Evolutionary conservation across 2,888 invertebrate species (phyloP), one percentile per base, ranked within the genome.

Genomic region (Melinaea marsaeus): DNA sequence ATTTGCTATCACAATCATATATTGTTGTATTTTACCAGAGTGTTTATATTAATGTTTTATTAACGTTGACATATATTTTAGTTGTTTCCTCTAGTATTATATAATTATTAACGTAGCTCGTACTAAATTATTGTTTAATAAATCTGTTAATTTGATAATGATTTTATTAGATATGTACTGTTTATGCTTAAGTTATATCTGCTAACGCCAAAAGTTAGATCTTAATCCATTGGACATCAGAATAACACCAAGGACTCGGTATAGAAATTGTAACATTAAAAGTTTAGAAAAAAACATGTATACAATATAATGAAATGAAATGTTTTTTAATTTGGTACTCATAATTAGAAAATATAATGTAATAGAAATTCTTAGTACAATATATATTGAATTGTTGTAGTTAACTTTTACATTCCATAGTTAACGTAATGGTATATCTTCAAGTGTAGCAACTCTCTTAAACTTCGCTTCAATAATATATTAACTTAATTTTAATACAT

Each of bases 131-230:
- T 51, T 56, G 13, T 9, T 22, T 11, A 32, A 13, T 22, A 9
- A 32, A 32, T 34, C 61, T 71, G 66, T 47, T 65, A 70, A 63
- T 72, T 69, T 73, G 69, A 67, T 65, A 74, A 74, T 32, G 32
- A 51, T 51, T 51, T 51, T 51, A 51, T 32, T 51, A 51, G 51
- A 9, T 51, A 6, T 9, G 7, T 11, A 32, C 32, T 51, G 32
- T 7, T 51, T 51, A 48, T 48, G n/a, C 22, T 48, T 48, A 48
- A 48, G 48, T 48, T 48, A 32, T 32, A 7, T 9, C 32, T 51
- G 51, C 51, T 83, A 81, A 81, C 72, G 81, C 82, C 80, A 84
- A 84, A 83, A 80, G 76, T 74, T 80, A 80, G 79, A 78, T 77
- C 74, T 79, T 75, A 59, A 70, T 65, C 64, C 57, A 65, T 46